phyloP scores from a whole-genome alignment of 2,113 vertebrate genomes.

The Panurus biarmicus region DNA sequence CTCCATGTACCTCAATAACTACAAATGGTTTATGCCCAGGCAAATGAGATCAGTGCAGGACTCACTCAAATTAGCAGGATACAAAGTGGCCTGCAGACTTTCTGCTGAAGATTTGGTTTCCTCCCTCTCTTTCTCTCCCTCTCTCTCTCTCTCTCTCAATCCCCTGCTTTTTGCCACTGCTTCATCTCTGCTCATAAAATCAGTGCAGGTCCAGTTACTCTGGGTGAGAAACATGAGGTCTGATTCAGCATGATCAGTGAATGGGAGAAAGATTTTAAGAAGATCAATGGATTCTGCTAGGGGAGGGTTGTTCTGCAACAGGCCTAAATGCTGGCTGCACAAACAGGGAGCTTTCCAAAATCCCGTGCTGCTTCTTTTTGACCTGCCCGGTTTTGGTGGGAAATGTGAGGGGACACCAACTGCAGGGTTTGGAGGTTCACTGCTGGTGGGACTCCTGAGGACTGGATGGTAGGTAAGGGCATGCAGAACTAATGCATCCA shows the following conservation, averaged over 20 bases:
- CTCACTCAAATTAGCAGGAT: background rate
- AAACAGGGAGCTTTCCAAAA: background rate
- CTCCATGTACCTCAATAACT: background rate
- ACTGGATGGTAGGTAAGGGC: background rate
- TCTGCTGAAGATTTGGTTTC: background rate
- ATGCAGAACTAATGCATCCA: fast-evolving
- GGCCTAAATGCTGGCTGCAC: background rate
- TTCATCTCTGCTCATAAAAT: background rate
- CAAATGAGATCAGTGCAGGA: background rate
- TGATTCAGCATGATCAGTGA: background rate
- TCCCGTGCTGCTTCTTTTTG: background rate
- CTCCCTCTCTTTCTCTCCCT: fast-evolving
- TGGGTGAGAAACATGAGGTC: background rate
- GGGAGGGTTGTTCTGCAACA: background rate
- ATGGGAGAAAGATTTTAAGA: background rate
- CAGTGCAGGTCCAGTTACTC: background rate
- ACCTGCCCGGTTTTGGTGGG: background rate
- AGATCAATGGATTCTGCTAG: background rate
- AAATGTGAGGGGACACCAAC: background rate
- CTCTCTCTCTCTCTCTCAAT: background rate
- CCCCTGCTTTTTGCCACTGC: background rate
- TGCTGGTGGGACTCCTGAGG: background rate
- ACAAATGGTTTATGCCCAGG: background rate
- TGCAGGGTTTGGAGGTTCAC: background rate
- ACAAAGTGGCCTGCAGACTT: background rate